A percentile compares a stretch with the other conserved stretches of the same genome.
Evolutionary conservation across 2,797 vertebrate species (phyloP).

Genomic region (Sebastes nivosus): DNA sequence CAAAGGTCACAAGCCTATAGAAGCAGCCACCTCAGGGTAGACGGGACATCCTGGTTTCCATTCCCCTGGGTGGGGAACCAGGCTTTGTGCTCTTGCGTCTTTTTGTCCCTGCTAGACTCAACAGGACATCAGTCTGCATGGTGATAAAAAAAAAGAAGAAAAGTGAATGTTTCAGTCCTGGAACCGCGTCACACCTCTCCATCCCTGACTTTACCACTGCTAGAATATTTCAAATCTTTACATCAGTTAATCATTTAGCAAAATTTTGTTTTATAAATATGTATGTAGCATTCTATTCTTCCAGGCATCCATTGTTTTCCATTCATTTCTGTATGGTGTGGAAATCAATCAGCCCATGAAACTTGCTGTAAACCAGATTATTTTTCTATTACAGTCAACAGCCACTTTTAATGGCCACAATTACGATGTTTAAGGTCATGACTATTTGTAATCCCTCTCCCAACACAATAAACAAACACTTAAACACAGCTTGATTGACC

Average conservation of each 20-base stretch:
- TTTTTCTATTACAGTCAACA: background rate
- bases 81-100: slow-evolving; percentile 52
- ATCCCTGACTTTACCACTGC: background rate
- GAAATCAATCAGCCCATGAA: background rate
- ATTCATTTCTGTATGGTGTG: background rate
- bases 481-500: slow-evolving; percentile 3
- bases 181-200: background rate
- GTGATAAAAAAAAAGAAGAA: slow-evolving; percentile 47
- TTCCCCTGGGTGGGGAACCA: slow-evolving; percentile 44
- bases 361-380: background rate
- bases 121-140: slow-evolving; percentile 60
- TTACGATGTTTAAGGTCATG: background rate
- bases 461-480: background rate
- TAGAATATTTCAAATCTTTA: background rate
- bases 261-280: background rate
- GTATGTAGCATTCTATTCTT: background rate
- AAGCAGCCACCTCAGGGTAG: slow-evolving; percentile 59
- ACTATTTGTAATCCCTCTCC: background rate
- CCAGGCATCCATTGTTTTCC: background rate
- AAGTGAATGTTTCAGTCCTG: slow-evolving; percentile 17
- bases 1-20: slow-evolving; percentile 60
- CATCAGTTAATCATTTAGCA: background rate
- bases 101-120: slow-evolving; percentile 52
- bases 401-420: background rate
- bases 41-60: slow-evolving; percentile 65